phyloP scores from a whole-genome alignment of 2,113 vertebrate species.

The Hemibagrus wyckioides region DNA sequence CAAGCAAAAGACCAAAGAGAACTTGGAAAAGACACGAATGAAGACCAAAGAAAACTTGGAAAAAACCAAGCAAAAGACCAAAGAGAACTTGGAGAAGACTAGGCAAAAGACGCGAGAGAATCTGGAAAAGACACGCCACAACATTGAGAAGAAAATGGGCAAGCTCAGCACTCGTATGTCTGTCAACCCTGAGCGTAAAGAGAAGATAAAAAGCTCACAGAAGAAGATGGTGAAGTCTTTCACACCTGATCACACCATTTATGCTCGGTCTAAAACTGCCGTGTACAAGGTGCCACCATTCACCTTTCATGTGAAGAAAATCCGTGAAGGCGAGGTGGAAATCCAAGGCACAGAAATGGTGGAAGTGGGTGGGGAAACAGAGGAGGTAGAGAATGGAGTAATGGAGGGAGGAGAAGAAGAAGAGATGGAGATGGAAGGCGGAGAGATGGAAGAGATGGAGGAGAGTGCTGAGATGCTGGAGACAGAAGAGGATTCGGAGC shows the following conservation, averaged over 20 bases:
- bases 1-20: slow-evolving; percentile 85
- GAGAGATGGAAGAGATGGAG: slow-evolving; percentile 77
- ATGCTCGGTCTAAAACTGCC: slow-evolving; percentile 87
- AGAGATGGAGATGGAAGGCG: slow-evolving; percentile 61
- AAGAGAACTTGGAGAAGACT: slow-evolving; percentile 89
- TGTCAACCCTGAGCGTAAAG: slow-evolving; percentile 86
- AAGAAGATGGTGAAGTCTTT: slow-evolving; percentile 95
- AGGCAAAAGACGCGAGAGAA: slow-evolving; percentile 87
- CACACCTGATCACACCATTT: slow-evolving; percentile 91
- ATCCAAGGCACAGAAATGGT: slow-evolving; percentile 93
- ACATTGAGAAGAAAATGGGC: slow-evolving; percentile 95
- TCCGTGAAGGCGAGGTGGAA: slow-evolving; percentile 87
- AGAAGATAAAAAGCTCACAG: slow-evolving; percentile 89
- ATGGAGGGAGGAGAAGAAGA: slow-evolving; percentile 66
- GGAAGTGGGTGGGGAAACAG: slow-evolving; percentile 80
- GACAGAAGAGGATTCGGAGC: slow-evolving; percentile 80
- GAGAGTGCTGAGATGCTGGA: slow-evolving; percentile 84
- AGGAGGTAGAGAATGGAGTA: slow-evolving; percentile 71
- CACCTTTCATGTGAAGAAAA: slow-evolving; percentile 96
- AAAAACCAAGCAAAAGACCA: slow-evolving; percentile 85
- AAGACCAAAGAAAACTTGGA: slow-evolving; percentile 79
- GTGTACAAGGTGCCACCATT: slow-evolving; percentile 97
- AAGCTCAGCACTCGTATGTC: slow-evolving; percentile 90
- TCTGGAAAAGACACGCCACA: slow-evolving; percentile 89
- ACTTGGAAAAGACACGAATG: slow-evolving; percentile 85